Evolutionary conservation across 2,797 vertebrate genomes (phyloP).

Genomic region (Myotis pilosus): DNA sequence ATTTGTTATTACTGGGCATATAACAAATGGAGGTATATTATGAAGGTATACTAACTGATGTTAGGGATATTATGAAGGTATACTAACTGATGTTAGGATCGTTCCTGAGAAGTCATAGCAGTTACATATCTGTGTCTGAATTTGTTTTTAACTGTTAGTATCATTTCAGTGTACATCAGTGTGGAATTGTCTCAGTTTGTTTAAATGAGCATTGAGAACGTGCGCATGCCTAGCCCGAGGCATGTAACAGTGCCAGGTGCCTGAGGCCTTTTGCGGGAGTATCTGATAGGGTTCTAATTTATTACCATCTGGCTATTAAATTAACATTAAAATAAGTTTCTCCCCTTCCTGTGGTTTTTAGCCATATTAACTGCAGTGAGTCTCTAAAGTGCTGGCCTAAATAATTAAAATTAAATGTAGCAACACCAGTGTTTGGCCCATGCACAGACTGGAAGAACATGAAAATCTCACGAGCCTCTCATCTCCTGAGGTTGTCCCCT

Average conservation of each 20-base stretch:
- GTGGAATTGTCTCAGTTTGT: background rate
- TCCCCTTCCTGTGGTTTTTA: background rate
- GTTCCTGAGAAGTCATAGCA: background rate
- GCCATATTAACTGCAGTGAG: background rate
- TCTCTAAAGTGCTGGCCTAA: background rate
- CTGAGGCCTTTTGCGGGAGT: background rate
- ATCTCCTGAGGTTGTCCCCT: background rate
- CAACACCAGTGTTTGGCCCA: background rate
- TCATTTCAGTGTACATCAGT: background rate
- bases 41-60: background rate
- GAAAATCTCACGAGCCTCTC: background rate
- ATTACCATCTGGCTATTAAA: background rate
- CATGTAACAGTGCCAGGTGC: too few species aligned
- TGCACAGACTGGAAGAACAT: background rate
- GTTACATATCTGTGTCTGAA: background rate
- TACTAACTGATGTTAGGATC: background rate
- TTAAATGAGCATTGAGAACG: background rate
- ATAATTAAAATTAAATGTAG: background rate
- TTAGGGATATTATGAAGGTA: background rate
- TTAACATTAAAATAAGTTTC: background rate
- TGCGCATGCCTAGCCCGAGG: fast-evolving
- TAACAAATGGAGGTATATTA: background rate
- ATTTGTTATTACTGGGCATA: background rate
- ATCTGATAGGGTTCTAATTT: background rate
- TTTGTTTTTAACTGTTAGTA: background rate